Percentiles rank a stretch among this genome's conserved stretches.
Evolutionary conservation across 2,797 vertebrate genomes (phyloP).

Genomic region (Fistularia commersonii): DNA sequence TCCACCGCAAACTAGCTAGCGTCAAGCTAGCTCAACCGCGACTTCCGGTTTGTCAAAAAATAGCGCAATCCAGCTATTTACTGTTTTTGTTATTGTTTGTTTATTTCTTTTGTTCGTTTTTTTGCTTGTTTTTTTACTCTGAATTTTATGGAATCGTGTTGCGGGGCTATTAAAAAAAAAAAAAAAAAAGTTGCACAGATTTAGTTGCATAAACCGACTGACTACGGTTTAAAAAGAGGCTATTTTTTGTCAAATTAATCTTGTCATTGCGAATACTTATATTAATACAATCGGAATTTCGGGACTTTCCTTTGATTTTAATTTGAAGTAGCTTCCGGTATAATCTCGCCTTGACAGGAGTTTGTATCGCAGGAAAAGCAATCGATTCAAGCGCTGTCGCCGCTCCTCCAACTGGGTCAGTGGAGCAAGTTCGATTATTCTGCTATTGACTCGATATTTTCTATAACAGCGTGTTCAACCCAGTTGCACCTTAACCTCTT

Average conservation of each 20-base stretch:
- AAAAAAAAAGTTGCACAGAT: too few species aligned
- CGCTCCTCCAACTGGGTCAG: constrained; percentile 38
- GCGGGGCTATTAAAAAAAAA: too few species aligned
- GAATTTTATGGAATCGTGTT: too few species aligned
- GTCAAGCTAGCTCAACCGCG: not conserved
- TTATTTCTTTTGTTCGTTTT: not conserved
- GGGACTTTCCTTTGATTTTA: constrained; percentile 9
- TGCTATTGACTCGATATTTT: constrained; percentile 5
- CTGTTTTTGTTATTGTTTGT: not conserved
- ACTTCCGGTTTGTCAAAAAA: constrained; percentile 23
- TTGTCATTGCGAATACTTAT: not conserved
- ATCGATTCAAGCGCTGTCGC: constrained; percentile 28
- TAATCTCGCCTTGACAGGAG: not conserved
- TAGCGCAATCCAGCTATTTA: not conserved
- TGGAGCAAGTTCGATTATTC: constrained; percentile 44
- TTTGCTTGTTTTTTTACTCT: too few species aligned
- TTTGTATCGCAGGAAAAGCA: constrained; percentile 14
- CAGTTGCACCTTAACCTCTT: not conserved
- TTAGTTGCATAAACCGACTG: too few species aligned
- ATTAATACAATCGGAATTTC: too few species aligned
- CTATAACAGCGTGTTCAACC: not conserved
- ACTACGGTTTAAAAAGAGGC: too few species aligned
- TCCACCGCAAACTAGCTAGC: not conserved
- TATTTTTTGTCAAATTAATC: not conserved
- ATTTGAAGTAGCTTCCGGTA: not conserved